Conservation (phyloP, 2,888 invertebrate genomes). For the Eledona agricola region DNA sequence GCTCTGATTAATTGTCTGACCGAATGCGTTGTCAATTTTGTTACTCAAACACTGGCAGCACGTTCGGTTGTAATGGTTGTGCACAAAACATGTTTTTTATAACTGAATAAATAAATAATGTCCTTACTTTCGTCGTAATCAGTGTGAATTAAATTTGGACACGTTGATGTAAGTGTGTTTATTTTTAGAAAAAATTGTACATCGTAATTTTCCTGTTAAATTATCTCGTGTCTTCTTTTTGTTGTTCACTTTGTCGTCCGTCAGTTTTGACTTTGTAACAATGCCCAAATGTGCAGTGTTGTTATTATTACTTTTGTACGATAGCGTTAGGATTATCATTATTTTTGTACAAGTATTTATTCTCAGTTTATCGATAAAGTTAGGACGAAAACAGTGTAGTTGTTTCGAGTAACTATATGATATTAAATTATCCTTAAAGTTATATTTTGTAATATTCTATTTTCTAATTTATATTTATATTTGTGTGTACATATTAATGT, state of each 20-base stretch:
- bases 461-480: conserved; percentile 52
- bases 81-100: conserved; percentile 45
- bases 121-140: conserved; percentile 10
- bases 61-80: conserved; percentile 41
- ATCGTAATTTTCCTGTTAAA: not conserved
- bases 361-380: conserved; percentile 32
- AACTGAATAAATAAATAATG: conserved; percentile 17
- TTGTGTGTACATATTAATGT: conserved; percentile 50
- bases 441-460: conserved; percentile 51
- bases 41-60: conserved; percentile 13
- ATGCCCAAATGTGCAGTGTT: conserved; percentile 14
- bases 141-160: not conserved
- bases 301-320: conserved; percentile 32
- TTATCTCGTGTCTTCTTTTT: too few species aligned
- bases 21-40: conserved; percentile 15
- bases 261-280: conserved; percentile 13
- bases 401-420: conserved; percentile 29
- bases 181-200: not conserved
- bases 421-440: conserved; percentile 35
- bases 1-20: conserved; percentile 29
- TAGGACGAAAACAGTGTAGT: conserved; percentile 23
- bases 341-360: conserved; percentile 52
- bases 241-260: conserved; percentile 4
- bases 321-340: conserved; percentile 42
- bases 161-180: not conserved